Base-by-base conservation (phyloP, 2,113 vertebrate genomes). In the Halcyon senegalensis region DNA sequence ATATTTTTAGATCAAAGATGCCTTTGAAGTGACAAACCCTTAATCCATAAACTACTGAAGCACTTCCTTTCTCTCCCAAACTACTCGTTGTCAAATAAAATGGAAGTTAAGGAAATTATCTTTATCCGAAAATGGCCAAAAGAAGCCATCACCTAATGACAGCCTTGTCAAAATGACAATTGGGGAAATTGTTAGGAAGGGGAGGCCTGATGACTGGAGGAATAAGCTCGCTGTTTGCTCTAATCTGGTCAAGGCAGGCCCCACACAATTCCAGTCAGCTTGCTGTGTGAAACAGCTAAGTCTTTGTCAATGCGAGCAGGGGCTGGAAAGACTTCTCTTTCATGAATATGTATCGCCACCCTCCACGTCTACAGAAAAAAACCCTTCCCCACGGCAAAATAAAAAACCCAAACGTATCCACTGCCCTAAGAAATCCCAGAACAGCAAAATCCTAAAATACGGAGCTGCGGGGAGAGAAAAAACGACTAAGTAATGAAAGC, bases 1-100 rank as follows among this genome's bases (percentile, higher is more conserved):
- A 98, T 98, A 98, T 98, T 98, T 98, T 97, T 98, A 98, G 97
- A 98, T 98, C 98, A 98, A 98, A 98, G 97, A 96, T 98, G 97
- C 95, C 97, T 98, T 98, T 98, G 98, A 98, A 98, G 98, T 98
- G 98, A 97, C 98, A 98, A 97, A 97, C 95, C 89, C 96, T 95
- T 97, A 97, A 98, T 98, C 98, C 95, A 97, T 97, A 97, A 98
- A 98, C 95, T 90, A 94, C 94, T 73, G 93, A 97, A 97, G 97
- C 86, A 96, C 97, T 98, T 98, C 98, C 98, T 98, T 97, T 98
- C 97, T 94, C 91, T 88, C 94, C 94, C 93, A 95, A 96, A 97
- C 96, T 91, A 97, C 98, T 98, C 98, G 96, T 97, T 96, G 97
- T 97, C 97, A 97, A 98, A 98, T 98, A 98, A 98, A 98, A 98